Conservation (phyloP, 2,113 vertebrate genomes). For the Zootoca vivipara region DNA sequence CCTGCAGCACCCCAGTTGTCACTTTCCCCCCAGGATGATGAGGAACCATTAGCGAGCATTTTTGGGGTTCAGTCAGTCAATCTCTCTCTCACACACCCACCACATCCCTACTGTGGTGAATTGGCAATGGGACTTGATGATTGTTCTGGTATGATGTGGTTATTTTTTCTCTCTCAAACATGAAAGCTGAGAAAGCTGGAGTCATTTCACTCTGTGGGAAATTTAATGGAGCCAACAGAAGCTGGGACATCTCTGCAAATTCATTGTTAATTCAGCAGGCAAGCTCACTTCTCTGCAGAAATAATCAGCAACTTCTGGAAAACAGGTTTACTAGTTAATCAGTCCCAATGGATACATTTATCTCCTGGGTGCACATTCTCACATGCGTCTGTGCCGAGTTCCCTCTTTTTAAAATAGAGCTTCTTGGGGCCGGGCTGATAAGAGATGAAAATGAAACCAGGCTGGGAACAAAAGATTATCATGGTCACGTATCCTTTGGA, state of each 20-base stretch:
- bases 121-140: accelerated
- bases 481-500: background rate
- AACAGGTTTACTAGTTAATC: constrained; percentile 41
- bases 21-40: too few species aligned
- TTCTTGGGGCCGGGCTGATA: constrained; percentile 16
- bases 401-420: constrained; percentile 1
- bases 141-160: background rate
- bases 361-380: constrained; percentile 39
- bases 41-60: too few species aligned
- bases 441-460: constrained; percentile 15
- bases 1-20: too few species aligned
- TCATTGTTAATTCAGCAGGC: constrained; percentile 55
- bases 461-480: background rate
- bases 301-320: constrained; percentile 55
- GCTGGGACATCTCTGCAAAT: constrained; percentile 2
- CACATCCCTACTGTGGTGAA: background rate
- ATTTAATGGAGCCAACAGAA: constrained; percentile 25
- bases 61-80: too few species aligned
- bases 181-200: constrained; percentile 17
- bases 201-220: background rate
- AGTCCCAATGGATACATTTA: constrained; percentile 49
- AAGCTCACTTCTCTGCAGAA: constrained; percentile 26
- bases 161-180: constrained; percentile 3
- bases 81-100: background rate
- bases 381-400: background rate